Base-by-base conservation (phyloP, 30 jellyfish, hydroid and myxozoan species). In the Aurelia coerulea region DNA sequence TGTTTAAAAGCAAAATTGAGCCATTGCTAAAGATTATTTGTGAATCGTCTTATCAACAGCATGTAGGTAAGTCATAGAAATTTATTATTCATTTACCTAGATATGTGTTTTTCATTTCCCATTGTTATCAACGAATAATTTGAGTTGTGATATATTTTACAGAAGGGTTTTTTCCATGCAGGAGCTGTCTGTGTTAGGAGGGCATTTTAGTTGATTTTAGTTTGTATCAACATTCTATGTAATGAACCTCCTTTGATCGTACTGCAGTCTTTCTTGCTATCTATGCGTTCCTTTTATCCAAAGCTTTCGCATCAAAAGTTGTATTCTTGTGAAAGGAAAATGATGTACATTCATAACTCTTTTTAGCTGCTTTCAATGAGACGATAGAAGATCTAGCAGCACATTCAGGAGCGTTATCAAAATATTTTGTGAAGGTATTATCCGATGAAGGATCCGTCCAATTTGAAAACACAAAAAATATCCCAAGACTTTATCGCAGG, bases 401-500 rank as follows among this genome's bases (percentile, higher is more conserved):
- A n/a, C 64, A 68, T 65, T 33, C 59, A 51, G 73, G 32, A 16
- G 53, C 68, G 11, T 46, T 88, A 14, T 54, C 82, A 14, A 71
- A 75, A 8, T 51, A 80, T 34, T 79, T 89, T 34, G 88, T 79
- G 18, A 56, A 66, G 18, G 35, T 62, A 17, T 51, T 94, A 41
- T 53, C 93, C 0, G 90, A 84, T 18, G 96, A 83, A 49, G 91
- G 92, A 41, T 50, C 71, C 12, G 79, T 33, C 8, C 96, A 83
- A 62, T 81, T 94, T 33, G 99, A 94, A 56, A 84, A 74, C 54
- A 87, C 96, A 3, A 94, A 94, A 75, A 94, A 94, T 59, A 90
- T 94, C 14, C 99, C 99, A 10, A 73, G 99, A 65, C 91, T 94
- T 34, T 94, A 88, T 65, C 87, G 99, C 29, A 74, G 99, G 52